Base-by-base conservation (phyloP, 2,113 vertebrate species). In the Amphiprion percula region DNA sequence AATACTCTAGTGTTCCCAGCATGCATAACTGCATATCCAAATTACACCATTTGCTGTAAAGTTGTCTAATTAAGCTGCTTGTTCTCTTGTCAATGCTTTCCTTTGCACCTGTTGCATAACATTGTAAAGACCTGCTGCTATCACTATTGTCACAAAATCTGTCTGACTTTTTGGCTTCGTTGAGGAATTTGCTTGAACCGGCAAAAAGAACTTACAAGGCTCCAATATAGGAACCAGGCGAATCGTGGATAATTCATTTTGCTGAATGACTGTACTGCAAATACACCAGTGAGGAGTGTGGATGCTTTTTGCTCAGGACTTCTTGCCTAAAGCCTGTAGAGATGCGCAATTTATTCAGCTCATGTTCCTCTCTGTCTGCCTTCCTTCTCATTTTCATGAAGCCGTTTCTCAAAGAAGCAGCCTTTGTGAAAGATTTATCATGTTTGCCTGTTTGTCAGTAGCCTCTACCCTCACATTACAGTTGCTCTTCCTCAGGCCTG, bases 271-370 rank as follows among this genome's bases (percentile, higher is more conserved):
- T 82, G 53, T 61, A 19, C 53, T 53, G 54, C 55, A 50, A 73
- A 50, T 55, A 60, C 63, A 67, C 47, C 44, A 52, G 37, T 37
- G 39, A 87, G 52, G 26, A 52, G 68, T 5, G 33, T n/a, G 26
- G 75, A 52, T 54, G 46, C 14, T 64, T 76, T 58, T 72, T 68
- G 53, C 69, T 71, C 17, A 19, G 81, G 58, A 68, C 37, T 71
- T 69, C 64, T 61, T 58, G 63, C 65, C 77, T 71, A 30, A 74
- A 56, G 78, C 68, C 52, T 60, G 49, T 17, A 89, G 68, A 68
- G 47, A 77, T 19, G 44, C 17, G 28, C 84, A 55, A 90, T 87
- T 86, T 85, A 91, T 83, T 81, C 49, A 65, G 23, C 64, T 74
- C 46, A 37, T 54, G 65, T 76, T 68, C 33, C 39, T 30, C 58